These are phyloP conservation scores for Dioctria linearis DNA, from an alignment of 2,888 invertebrate species.

Conservation along the genomic window DNA sequence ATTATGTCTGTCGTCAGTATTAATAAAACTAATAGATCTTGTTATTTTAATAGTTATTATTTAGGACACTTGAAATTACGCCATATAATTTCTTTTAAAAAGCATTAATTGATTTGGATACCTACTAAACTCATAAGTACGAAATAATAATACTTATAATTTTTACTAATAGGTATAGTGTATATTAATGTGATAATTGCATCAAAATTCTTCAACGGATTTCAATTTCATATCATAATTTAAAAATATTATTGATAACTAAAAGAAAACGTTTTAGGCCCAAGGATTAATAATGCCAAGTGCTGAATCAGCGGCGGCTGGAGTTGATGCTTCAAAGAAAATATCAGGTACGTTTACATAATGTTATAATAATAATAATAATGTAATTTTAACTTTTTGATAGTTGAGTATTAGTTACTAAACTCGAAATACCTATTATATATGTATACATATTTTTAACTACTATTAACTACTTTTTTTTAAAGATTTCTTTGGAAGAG, in stretches of 20 bases:
- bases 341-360: conserved; percentile 78
- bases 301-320: conserved; percentile 75
- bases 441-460: conserved; percentile 3
- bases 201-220: too few species aligned
- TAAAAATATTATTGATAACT: too few species aligned
- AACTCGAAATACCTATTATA: neutral
- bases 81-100: too few species aligned
- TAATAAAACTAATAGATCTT: too few species aligned
- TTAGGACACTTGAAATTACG: too few species aligned
- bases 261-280: conserved; percentile 71
- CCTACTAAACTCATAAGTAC: too few species aligned
- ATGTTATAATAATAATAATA: too few species aligned
- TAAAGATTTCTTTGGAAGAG: conserved; percentile 94
- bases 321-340: conserved; percentile 88
- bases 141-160: neutral
- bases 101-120: too few species aligned
- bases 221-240: too few species aligned
- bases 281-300: conserved; percentile 88
- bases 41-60: too few species aligned
- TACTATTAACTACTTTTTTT: conserved; percentile 45
- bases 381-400: conserved; percentile 67
- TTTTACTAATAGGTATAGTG: conserved; percentile 23
- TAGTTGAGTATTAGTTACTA: neutral
- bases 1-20: too few species aligned
- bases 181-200: too few species aligned